Evolutionary conservation across 64 coral and sea anemone genomes (phyloP).

Genomic region (Dendronephthya gigantea): DNA sequence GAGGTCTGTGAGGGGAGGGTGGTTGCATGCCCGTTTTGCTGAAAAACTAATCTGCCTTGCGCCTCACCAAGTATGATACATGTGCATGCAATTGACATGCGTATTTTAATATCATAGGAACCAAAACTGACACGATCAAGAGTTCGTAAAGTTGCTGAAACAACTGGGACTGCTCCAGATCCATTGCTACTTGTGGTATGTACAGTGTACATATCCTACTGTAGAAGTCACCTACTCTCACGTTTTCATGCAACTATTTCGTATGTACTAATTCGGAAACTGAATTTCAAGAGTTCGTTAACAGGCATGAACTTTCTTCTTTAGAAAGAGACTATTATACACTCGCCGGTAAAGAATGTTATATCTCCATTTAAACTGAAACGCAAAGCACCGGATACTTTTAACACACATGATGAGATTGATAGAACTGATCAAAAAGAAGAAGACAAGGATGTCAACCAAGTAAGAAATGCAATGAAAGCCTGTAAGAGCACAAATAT

Average conservation of each 20-base stretch:
- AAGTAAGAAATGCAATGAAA: background rate
- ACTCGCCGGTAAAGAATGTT: background rate
- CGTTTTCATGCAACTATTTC: too few species aligned
- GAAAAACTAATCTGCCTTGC: too few species aligned
- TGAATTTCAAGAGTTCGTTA: too few species aligned
- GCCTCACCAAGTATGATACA: too few species aligned
- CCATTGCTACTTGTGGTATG: background rate
- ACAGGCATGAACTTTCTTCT: background rate
- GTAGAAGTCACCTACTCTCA: too few species aligned
- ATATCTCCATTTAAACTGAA: background rate
- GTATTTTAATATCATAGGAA: background rate
- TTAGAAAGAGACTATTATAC: background rate
- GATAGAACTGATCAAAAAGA: background rate
- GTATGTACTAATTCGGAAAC: too few species aligned
- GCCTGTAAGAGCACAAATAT: too few species aligned
- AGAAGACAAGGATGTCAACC: background rate
- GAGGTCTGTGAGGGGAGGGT: too few species aligned
- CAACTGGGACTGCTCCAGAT: background rate
- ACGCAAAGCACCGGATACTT: background rate
- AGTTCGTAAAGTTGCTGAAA: constrained; percentile 1
- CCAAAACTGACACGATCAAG: constrained; percentile 3
- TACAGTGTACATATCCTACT: too few species aligned
- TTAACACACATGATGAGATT: background rate
- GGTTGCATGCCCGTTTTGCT: too few species aligned
- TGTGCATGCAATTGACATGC: too few species aligned